A percentile compares a stretch with the other conserved stretches of the same genome.
phyloP scores from a whole-genome alignment of 2,113 vertebrate genomes.

The Mesitornis unicolor region DNA sequence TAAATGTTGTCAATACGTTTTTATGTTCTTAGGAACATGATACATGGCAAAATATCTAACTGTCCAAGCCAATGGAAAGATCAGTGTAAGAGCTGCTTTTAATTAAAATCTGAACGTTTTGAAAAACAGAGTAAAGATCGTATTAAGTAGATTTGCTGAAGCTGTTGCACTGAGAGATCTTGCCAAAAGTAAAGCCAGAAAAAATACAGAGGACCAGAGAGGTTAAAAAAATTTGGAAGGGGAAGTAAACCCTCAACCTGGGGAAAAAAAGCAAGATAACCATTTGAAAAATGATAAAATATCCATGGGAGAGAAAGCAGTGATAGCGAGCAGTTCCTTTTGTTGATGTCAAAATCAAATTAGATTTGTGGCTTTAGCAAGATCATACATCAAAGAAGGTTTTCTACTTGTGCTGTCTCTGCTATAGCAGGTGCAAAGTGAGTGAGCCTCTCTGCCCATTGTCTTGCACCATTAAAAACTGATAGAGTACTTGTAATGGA shows the following conservation, averaged over 20 bases:
- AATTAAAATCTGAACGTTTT: conserved; percentile 43
- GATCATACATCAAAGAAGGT: background rate
- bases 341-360: background rate
- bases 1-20: background rate
- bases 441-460: background rate
- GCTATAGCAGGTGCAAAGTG: background rate
- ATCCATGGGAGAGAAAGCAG: background rate
- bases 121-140: conserved; percentile 6
- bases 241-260: background rate
- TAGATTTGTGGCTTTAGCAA: background rate
- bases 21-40: background rate
- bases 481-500: background rate
- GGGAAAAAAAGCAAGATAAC: background rate
- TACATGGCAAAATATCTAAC: background rate
- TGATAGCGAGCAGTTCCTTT: background rate
- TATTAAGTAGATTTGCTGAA: conserved; percentile 28
- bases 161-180: background rate
- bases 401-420: background rate
- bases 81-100: conserved; percentile 9
- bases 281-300: background rate
- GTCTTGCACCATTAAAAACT: background rate
- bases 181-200: conserved; percentile 20
- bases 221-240: conserved; percentile 6
- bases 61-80: background rate
- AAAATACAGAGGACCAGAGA: background rate